Base-by-base conservation (phyloP, 1,140 invertebrate species). In the Babylonia areolata region DNA sequence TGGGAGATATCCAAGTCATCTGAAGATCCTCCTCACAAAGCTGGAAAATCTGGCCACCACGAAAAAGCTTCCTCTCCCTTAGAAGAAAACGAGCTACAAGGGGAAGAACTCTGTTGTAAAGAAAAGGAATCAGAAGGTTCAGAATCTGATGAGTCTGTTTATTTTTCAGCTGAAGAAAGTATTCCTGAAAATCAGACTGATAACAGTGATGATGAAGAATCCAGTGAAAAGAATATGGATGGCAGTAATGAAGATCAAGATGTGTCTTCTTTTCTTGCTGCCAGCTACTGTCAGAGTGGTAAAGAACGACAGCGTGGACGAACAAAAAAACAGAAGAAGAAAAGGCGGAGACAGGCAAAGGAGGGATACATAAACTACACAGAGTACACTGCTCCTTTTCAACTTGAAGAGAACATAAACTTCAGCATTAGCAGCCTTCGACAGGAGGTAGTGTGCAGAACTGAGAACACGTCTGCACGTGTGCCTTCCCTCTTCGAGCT, bases 101-200 rank as follows among this genome's bases (percentile, higher is more conserved):
- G 33, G 17, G 37, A 79, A n/a, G n/a, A n/a, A n/a, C n/a, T n/a
- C n/a, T n/a, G 39, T 9, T 28, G 40, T 6, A 33, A 54, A 20
- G 46, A 54, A 23, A 33, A 3, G 46, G 77, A 79, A 9, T 35
- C 28, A 5, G 78, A 80, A 39, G 15, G 15, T 31, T 80, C 78
- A 9, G 78, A 54, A 12, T 79, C 77, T 42, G 11, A 11, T 6
- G 78, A 80, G n/a, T 54, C 12, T 28, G 78, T 54, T 54, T 80
- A 80, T 54, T 80, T 80, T 80, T 80, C 78, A 46, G 78, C 78
- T 31, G 78, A 54, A 54, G 78, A 80, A 54, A 80, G 54, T 54
- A 23, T 80, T 17, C 78, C 75, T 20, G 75, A 77, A 37, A 39
- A 77, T 28, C 15, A 28, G 40, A 77, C 17, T 40, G 37, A 40